These are phyloP conservation scores for Menidia beryllina DNA, from an alignment of 2,113 vertebrate genomes.

Conservation along the genomic window DNA sequence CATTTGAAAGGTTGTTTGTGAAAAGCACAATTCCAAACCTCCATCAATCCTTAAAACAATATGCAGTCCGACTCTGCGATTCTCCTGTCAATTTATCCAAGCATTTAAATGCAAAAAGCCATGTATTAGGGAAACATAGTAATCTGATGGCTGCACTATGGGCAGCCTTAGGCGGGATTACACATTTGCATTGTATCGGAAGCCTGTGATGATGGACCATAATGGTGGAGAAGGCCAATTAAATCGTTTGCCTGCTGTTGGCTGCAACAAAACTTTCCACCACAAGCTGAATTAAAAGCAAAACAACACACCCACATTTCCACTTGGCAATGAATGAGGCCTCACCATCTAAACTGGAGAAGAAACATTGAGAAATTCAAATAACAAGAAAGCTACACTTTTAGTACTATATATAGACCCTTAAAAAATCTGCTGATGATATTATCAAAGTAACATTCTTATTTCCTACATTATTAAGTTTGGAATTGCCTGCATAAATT, in stretches of 20 bases:
- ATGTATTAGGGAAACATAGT: background rate
- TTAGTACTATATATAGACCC: too few species aligned
- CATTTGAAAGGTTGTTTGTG: slow-evolving; percentile 44
- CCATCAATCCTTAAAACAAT: slow-evolving; percentile 9
- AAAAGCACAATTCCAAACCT: slow-evolving; percentile 32
- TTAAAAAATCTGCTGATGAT: background rate
- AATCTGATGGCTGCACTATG: background rate
- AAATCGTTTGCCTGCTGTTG: background rate
- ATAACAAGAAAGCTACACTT: too few species aligned
- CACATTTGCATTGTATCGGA: background rate
- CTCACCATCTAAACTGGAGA: too few species aligned
- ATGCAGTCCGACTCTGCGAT: background rate
- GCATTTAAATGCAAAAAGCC: background rate
- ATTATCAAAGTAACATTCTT: background rate
- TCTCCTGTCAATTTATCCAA: background rate
- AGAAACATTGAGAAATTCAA: too few species aligned
- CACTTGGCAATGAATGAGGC: background rate
- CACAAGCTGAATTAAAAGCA: background rate
- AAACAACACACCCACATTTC: background rate
- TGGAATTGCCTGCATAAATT: background rate
- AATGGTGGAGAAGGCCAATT: background rate
- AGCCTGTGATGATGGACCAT: background rate
- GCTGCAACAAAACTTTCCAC: background rate
- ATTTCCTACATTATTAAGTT: background rate
- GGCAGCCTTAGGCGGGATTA: background rate